Evolutionary conservation across 2,888 invertebrate genomes (phyloP).

Genomic region (Neria commutata): DNA sequence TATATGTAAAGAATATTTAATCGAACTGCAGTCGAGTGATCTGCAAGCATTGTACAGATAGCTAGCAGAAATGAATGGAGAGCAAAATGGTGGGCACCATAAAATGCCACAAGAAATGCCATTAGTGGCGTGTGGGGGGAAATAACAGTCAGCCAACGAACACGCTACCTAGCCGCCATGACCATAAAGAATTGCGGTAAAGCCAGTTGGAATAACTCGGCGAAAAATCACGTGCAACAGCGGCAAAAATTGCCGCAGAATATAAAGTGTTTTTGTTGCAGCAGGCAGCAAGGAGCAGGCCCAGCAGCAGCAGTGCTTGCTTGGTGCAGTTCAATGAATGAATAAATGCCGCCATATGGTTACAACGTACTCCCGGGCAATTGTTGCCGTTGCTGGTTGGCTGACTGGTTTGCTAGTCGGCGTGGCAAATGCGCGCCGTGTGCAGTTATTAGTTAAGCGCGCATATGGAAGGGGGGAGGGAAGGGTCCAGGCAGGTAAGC

Average conservation of each 20-base stretch:
- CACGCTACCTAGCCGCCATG: too few species aligned
- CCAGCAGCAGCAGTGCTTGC: background rate
- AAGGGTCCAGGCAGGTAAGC: background rate
- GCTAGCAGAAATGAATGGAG: too few species aligned
- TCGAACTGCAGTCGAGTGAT: too few species aligned
- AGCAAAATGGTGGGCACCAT: too few species aligned
- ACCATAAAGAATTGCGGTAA: too few species aligned
- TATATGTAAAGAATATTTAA: too few species aligned
- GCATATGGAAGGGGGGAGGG: background rate
- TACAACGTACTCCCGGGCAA: background rate
- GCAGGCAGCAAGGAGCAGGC: background rate
- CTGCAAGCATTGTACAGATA: too few species aligned
- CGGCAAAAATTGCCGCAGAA: background rate
- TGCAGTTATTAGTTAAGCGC: conserved; percentile 1
- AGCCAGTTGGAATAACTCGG: background rate
- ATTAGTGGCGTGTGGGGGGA: too few species aligned
- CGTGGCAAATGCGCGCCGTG: background rate
- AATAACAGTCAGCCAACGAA: too few species aligned
- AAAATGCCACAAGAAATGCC: too few species aligned
- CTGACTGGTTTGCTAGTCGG: background rate
- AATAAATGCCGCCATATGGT: conserved; percentile 17
- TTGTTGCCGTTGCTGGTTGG: background rate
- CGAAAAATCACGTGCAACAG: conserved; percentile 4
- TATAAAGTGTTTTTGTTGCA: conserved; percentile 7
- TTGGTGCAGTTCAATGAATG: conserved; percentile 21